phyloP scores from a whole-genome alignment of 2,113 vertebrate species.

The Electrona antarctica region DNA sequence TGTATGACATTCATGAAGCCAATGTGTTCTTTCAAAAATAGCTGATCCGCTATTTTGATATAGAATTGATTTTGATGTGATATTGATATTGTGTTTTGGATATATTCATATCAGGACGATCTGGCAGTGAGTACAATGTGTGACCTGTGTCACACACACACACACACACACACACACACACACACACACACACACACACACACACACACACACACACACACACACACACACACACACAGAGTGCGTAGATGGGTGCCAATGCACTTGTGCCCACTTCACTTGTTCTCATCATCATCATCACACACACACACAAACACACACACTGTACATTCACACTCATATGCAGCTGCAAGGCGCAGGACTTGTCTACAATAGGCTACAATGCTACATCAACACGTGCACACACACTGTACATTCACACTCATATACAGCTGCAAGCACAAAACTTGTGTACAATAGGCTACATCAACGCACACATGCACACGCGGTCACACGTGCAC shows the following conservation, averaged over 20 bases:
- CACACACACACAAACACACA: not conserved
- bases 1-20: too few relatives aligned
- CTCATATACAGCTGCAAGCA: not conserved
- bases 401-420: not conserved
- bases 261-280: too few relatives aligned
- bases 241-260: too few relatives aligned
- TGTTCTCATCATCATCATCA: not conserved
- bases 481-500: not conserved
- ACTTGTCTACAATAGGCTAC: not conserved
- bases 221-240: not conserved
- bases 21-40: too few relatives aligned
- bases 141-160: not conserved
- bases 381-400: not conserved
- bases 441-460: too few relatives aligned
- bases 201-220: conserved; percentile 22
- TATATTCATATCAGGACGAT: too few relatives aligned
- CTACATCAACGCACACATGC: not conserved
- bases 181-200: conserved; percentile 27
- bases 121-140: too few relatives aligned
- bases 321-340: not conserved
- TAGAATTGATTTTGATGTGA: too few relatives aligned
- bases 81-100: too few relatives aligned
- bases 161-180: not conserved
- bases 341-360: not conserved
- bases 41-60: too few relatives aligned